Base-by-base conservation (phyloP, 2,888 invertebrate species). In the Scaptomyza caliginosa region DNA sequence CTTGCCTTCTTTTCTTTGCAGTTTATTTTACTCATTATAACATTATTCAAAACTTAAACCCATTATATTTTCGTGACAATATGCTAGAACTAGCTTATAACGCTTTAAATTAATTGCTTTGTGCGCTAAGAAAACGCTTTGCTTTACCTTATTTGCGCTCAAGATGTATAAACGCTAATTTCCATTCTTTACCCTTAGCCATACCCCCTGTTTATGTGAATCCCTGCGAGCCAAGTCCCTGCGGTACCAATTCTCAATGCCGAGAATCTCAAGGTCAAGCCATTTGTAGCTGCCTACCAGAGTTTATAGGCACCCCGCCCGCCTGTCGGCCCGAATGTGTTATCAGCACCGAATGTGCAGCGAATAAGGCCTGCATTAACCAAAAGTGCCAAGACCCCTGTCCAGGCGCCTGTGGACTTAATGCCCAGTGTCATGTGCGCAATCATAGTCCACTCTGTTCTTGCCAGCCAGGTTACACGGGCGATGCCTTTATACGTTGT, bases 361-460 rank as follows among this genome's bases (percentile, higher is more conserved):
- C 93, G 58, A 94, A 94, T 49, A 94, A 94, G 90, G 95, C 96
- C 5, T 97, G 97, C 86, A 92, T 95, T 36, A 95, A 94, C 75
- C 94, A 94, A 67, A 95, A 95, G 91, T 97, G 96, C 88, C 92
- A 93, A 48, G 94, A 96, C 91, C 96, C 96, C 8, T 97, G 96
- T 78, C 93, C 93, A 2, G 95, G 95, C 46, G 94, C 95, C 39
- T 97, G 97, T 85, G 97, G 96, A 16, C 93, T 94, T 73, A 95
- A 95, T 85, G 95, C 97, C 8, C 93, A 94, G 55, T 97, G 97
- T 78, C 94, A 94, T 90, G 96, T 96, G 19, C 94, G 95, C 66
- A 95, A 95, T 81, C 97, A 97, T 87, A 96, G 95, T 88, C 96
- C 97, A 2, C 94, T 96, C 71, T 96, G 96, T 89, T 94, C 94